These are phyloP conservation scores for Pycnomerus fuliginosus DNA, from an alignment of 2,888 invertebrate genomes.

Conservation along the genomic window DNA sequence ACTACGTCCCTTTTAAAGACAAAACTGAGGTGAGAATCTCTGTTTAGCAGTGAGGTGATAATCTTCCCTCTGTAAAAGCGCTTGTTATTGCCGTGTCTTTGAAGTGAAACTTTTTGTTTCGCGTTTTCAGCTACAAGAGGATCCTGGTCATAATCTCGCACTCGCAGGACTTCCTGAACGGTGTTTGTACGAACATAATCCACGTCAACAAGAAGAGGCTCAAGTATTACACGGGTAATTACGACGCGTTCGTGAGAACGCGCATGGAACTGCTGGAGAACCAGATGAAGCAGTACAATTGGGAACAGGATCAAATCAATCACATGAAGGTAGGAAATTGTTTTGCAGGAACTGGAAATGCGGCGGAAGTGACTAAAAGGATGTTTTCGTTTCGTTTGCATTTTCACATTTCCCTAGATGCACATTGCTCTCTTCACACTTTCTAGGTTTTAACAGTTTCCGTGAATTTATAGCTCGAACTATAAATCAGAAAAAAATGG, in stretches of 20 bases:
- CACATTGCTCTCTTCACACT: too few relatives aligned
- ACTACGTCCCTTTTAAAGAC: too few relatives aligned
- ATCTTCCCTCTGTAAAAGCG: neutral
- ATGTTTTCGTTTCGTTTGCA: too few relatives aligned
- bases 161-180: slow-evolving; percentile 98
- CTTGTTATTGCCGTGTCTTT: neutral
- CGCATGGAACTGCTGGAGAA: slow-evolving; percentile 94
- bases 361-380: too few relatives aligned
- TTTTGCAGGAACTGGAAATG: too few relatives aligned
- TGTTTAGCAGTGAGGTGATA: too few relatives aligned
- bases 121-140: slow-evolving; percentile 76
- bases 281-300: slow-evolving; percentile 98
- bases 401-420: too few relatives aligned
- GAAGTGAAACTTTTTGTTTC: neutral
- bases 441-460: too few relatives aligned
- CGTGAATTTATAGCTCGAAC: too few relatives aligned
- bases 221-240: slow-evolving; percentile 91
- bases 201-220: slow-evolving; percentile 92
- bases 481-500: too few relatives aligned
- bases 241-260: slow-evolving; percentile 94
- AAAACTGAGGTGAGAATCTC: too few relatives aligned
- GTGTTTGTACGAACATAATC: slow-evolving; percentile 94
- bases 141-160: slow-evolving; percentile 98
- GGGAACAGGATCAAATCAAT: slow-evolving; percentile 99
- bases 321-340: slow-evolving; percentile 86